Base-by-base conservation (phyloP, 1,140 invertebrate genomes). In the Drosophila mayri region DNA sequence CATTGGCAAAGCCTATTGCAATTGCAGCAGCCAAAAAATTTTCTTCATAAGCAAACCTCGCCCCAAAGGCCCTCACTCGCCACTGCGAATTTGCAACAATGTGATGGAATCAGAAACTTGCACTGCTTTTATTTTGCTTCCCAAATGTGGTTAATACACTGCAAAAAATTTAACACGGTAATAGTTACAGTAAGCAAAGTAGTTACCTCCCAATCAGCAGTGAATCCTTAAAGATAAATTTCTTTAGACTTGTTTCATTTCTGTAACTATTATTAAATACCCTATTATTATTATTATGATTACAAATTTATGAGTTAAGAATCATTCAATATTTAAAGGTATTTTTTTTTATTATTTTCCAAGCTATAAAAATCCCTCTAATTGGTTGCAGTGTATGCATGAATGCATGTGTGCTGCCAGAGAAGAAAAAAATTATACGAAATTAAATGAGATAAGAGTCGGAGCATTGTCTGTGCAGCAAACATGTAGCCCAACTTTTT, bases 361-460 rank as follows among this genome's bases (percentile, higher is more conserved):
- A 43, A 12, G n/a, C 9, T 28, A 6, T 10, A 10, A 0, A 12
- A 20, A 44, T 4, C 7, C 41, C 10, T 44, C 2, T 10, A 5
- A 20, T 20, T 10, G 20, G 35, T 22, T 16, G 20, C 50, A 37
- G 50, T 54, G 50, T 16, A 22, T 16, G 16, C 16, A 5, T 37
- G 18, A 10, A 16, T 37, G 14, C 18, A 37, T 54, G 50, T 54
- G 50, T 20, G 18, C 20, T 16, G 30, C 35, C 62, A 28, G 5
- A 47, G 35, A n/a, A 70, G 50, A 25, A 70, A 70, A 71, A 81
- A 81, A 73, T 81, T 73, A 81, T 64, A 71, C 66, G 66, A 76
- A 84, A 67, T 72, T 73, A 77, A 68, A 76, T 65, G 76, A 76
- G 81, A 83, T 83, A 83, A 83, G 81, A 66, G 61, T 73, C 55